phyloP scores from a whole-genome alignment of 2,888 invertebrate genomes.

The Noctua comes region DNA sequence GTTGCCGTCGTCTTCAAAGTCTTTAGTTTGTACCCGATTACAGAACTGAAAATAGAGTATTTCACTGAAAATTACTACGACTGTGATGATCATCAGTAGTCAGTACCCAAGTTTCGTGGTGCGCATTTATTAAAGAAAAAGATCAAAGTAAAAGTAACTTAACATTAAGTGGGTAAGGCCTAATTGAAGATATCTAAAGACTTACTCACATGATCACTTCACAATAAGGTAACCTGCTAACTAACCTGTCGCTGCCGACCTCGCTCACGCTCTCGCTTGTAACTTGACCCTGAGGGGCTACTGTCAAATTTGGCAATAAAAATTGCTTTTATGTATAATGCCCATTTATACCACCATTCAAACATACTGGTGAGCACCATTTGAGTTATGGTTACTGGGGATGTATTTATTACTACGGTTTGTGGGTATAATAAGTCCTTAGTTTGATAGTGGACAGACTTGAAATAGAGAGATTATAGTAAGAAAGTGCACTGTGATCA shows the following conservation, averaged over 20 bases:
- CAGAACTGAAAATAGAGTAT: background rate
- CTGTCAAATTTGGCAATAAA: conserved; percentile 67
- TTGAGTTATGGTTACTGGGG: conserved; percentile 57
- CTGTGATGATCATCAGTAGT: background rate
- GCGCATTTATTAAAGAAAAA: background rate
- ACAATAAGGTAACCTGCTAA: background rate
- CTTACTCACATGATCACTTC: background rate
- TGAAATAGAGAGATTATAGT: background rate
- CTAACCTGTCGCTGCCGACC: background rate
- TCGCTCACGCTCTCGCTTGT: background rate
- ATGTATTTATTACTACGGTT: conserved; percentile 55
- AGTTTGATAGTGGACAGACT: conserved; percentile 4
- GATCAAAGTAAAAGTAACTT: background rate
- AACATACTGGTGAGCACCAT: conserved; percentile 62
- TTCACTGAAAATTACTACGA: background rate
- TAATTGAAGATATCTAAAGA: background rate
- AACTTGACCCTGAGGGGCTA: conserved; percentile 1
- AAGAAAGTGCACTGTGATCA: background rate
- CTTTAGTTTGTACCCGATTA: background rate
- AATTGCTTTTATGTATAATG: conserved; percentile 69
- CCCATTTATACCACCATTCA: conserved; percentile 67
- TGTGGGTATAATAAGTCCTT: conserved; percentile 29
- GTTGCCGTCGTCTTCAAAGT: background rate
- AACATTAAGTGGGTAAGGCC: no score
- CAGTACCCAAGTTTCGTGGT: background rate